These are phyloP conservation scores for Manis javanica DNA, from an alignment of 2,797 vertebrate genomes.

Conservation along the genomic window DNA sequence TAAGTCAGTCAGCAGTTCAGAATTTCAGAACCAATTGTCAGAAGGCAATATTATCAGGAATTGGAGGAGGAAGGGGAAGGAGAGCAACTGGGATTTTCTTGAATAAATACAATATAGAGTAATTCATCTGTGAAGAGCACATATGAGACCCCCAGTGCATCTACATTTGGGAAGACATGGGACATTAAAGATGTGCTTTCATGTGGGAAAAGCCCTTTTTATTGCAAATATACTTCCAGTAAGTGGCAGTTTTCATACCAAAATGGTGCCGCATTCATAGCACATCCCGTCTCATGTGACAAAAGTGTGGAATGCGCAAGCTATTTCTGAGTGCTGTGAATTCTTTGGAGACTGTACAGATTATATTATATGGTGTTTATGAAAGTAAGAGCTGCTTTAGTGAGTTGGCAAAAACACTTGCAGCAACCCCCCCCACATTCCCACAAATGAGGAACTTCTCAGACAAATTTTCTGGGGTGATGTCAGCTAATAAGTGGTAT, in stretches of 20 bases:
- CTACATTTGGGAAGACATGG: slow-evolving; percentile 45
- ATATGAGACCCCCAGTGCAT: slow-evolving; percentile 50
- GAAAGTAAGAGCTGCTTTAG: slow-evolving; percentile 5
- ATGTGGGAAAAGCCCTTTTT: slow-evolving; percentile 60
- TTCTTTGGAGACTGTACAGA: slow-evolving; percentile 24
- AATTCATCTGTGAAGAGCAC: slow-evolving; percentile 71
- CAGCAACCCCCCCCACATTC: neutral
- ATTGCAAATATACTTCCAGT: slow-evolving; percentile 58
- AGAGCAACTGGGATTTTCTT: slow-evolving; percentile 62
- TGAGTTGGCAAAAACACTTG: neutral
- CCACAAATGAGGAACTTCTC: neutral
- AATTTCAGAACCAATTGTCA: slow-evolving; percentile 41
- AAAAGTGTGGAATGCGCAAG: slow-evolving; percentile 33
- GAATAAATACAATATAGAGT: slow-evolving; percentile 63
- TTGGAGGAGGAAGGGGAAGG: slow-evolving; percentile 29
- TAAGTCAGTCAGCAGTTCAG: slow-evolving; percentile 40
- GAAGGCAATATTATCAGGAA: slow-evolving; percentile 55
- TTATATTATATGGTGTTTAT: slow-evolving; percentile 12
- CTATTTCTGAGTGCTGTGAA: slow-evolving; percentile 43
- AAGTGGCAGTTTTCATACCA: slow-evolving; percentile 69
- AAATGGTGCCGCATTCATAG: slow-evolving; percentile 61
- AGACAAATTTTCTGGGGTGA: neutral
- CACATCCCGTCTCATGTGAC: slow-evolving; percentile 47
- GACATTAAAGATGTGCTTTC: slow-evolving; percentile 66
- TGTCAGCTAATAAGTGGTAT: neutral